phyloP scores from a whole-genome alignment of 2,888 invertebrate genomes.

The Lepidochrysops patricia region DNA sequence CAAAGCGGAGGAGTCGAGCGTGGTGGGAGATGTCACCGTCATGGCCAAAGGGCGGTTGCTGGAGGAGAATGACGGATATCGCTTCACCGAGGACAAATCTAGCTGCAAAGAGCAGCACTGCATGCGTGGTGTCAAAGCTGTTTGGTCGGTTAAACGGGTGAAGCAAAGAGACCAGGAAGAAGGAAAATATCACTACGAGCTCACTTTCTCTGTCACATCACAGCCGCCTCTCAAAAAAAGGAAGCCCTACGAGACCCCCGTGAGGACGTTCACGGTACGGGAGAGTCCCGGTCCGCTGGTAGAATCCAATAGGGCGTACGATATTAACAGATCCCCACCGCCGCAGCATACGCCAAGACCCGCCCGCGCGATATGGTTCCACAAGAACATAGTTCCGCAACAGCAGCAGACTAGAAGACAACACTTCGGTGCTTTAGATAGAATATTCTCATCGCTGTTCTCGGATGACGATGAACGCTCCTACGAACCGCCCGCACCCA shows the following conservation, averaged over 20 bases:
- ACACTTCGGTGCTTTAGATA: slow-evolving; percentile 43
- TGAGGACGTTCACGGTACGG: slow-evolving; percentile 78
- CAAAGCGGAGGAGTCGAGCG: slow-evolving; percentile 54
- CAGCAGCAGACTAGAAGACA: slow-evolving; percentile 36
- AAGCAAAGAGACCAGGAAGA: slow-evolving; percentile 75
- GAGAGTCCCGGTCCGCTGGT: slow-evolving; percentile 54
- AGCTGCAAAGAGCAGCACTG: slow-evolving; percentile 62
- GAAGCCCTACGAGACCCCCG: slow-evolving; percentile 68
- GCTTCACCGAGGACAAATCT: slow-evolving; percentile 68
- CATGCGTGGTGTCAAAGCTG: slow-evolving; percentile 71
- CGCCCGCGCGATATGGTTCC: slow-evolving; percentile 55
- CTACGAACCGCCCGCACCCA: slow-evolving; percentile 31
- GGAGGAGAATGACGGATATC: slow-evolving; percentile 62
- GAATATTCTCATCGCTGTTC: slow-evolving; percentile 58
- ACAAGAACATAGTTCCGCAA: slow-evolving; percentile 48
- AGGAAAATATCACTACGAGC: slow-evolving; percentile 74
- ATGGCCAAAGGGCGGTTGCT: slow-evolving; percentile 78
- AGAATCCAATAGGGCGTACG: slow-evolving; percentile 31
- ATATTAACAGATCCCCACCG: slow-evolving; percentile 28
- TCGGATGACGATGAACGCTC: slow-evolving; percentile 45
- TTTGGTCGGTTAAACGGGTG: slow-evolving; percentile 81
- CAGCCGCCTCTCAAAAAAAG: slow-evolving; percentile 64
- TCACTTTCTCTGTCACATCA: slow-evolving; percentile 77
- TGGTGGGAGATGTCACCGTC: slow-evolving; percentile 78
- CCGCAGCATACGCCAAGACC: slow-evolving; percentile 32